Conservation (phyloP, 2,113 vertebrate genomes). For the Dipodomys ordii region DNA sequence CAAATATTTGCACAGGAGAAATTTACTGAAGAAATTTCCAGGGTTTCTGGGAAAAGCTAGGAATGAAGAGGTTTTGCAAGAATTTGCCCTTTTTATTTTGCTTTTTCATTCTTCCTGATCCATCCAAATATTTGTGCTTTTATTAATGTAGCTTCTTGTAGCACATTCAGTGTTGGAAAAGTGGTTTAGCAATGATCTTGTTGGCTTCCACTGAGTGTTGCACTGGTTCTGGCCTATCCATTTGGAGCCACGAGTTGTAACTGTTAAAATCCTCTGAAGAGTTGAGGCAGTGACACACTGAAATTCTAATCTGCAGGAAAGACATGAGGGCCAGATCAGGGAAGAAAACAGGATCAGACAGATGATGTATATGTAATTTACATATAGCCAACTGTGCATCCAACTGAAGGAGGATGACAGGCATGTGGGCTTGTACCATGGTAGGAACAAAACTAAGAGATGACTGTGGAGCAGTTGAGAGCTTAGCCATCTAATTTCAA, state of each 20-base stretch:
- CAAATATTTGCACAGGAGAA: slow-evolving; percentile 64
- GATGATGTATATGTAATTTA: not conserved
- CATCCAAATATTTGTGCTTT: slow-evolving; percentile 60
- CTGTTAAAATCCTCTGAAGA: slow-evolving; percentile 30
- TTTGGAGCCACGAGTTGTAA: not conserved
- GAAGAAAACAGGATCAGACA: not conserved
- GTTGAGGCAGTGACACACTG: not conserved
- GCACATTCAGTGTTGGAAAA: slow-evolving; percentile 38
- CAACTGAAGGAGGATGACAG: not conserved
- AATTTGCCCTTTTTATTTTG: slow-evolving; percentile 47
- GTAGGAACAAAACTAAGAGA: not conserved
- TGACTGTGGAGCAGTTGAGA: not conserved
- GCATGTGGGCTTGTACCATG: not conserved
- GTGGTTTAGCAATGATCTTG: not conserved
- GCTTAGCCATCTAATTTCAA: not conserved
- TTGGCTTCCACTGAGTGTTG: not conserved
- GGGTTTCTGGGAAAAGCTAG: slow-evolving; percentile 57
- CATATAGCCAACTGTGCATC: not conserved
- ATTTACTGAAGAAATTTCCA: slow-evolving; percentile 53
- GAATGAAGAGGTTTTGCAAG: slow-evolving; percentile 63
- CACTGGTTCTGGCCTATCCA: slow-evolving; percentile 29
- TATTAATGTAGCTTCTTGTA: slow-evolving; percentile 24
- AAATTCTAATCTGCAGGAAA: not conserved
- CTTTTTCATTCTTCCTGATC: slow-evolving; percentile 51
- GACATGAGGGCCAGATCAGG: not conserved